Conservation (phyloP, 2,888 invertebrate genomes). For the Amphipyra berbera region DNA sequence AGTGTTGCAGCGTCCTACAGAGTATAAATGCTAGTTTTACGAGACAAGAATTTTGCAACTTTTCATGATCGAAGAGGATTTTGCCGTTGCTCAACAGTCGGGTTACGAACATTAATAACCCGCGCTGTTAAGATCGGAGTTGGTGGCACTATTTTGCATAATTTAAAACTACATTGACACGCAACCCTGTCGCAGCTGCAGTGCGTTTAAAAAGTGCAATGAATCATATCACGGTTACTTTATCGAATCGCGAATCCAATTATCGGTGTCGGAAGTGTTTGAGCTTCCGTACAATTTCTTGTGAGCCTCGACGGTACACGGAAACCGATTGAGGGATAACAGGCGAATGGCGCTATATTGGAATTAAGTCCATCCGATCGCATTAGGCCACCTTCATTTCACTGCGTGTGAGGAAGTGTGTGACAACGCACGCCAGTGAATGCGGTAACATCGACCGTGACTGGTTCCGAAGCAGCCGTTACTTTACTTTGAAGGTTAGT, state of each 20-base stretch:
- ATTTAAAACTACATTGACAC: constrained; percentile 22
- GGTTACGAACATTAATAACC: constrained; percentile 19
- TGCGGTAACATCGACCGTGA: constrained; percentile 49
- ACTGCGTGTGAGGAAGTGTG: constrained; percentile 54
- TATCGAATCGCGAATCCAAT: constrained; percentile 69
- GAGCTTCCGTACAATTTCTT: constrained; percentile 78
- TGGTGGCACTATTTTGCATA: constrained; percentile 10
- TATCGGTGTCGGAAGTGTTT: constrained; percentile 75
- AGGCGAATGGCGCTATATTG: constrained; percentile 42
- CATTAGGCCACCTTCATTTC: constrained; percentile 53
- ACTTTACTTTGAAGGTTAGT: constrained; percentile 53
- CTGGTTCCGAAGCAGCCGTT: constrained; percentile 39
- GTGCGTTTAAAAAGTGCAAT: constrained; percentile 59
- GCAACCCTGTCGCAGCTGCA: constrained; percentile 8
- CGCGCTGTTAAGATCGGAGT: constrained; percentile 13
- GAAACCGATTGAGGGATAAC: constrained; percentile 66
- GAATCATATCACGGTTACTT: constrained; percentile 70
- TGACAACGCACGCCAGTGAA: constrained; percentile 37
- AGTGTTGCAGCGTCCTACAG: constrained; percentile 21
- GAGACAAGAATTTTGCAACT: constrained; percentile 43
- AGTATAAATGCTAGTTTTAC: constrained; percentile 33
- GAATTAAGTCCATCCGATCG: constrained; percentile 48
- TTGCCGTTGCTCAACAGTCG: constrained; percentile 31
- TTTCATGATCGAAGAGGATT: constrained; percentile 48
- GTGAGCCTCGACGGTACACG: constrained; percentile 66